Base-by-base conservation (phyloP, 2,797 vertebrate species). In the Sebastes variabilis region DNA sequence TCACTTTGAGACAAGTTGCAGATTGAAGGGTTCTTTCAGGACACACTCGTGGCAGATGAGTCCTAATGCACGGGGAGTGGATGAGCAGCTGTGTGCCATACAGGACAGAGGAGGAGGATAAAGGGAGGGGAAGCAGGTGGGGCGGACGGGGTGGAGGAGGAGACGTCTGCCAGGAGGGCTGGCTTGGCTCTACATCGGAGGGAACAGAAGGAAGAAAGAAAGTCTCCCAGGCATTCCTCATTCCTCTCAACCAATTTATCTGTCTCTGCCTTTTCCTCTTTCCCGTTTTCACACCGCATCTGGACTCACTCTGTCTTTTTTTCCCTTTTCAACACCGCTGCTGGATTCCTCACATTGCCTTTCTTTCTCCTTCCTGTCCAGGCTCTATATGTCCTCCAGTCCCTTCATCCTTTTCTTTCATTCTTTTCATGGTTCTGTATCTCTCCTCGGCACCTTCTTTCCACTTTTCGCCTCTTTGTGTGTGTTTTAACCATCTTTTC, bases 71-170 rank as follows among this genome's bases (percentile, higher is more conserved):
- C 27, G 68, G 77, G 77, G 74, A 84, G 84, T 80, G 82, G 77
- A 82, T 80, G 72, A 92, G 89, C 93, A 94, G 91, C 91, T 94
- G 90, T 87, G 89, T 83, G 79, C 72, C 85, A 74, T 72, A 73
- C 80, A 89, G 90, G 87, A 87, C 81, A 79, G 87, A 84, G 80
- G 83, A 91, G 84, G 84, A 85, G 66, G 92, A 90, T 73, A 74
- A 82, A 29, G 64, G 85, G 90, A 91, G 87, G 87, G 85, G 83
- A 85, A 87, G 91, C 91, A 92, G 90, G 92, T 91, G 91, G 88
- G 75, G 80, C 72, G n/a, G 85, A 87, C 66, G 34, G 86, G 88
- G 75, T 84, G 88, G 89, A 91, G 88, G 84, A 88, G 87, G 83
- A 90, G 89, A 90, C 42, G 73, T 88, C 85, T 93, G 89, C 90